Percentiles rank a stretch among this genome's conserved stretches.
These are phyloP conservation scores for Borostomias antarcticus DNA, from an alignment of 2,797 vertebrate genomes.

Conservation along the genomic window DNA sequence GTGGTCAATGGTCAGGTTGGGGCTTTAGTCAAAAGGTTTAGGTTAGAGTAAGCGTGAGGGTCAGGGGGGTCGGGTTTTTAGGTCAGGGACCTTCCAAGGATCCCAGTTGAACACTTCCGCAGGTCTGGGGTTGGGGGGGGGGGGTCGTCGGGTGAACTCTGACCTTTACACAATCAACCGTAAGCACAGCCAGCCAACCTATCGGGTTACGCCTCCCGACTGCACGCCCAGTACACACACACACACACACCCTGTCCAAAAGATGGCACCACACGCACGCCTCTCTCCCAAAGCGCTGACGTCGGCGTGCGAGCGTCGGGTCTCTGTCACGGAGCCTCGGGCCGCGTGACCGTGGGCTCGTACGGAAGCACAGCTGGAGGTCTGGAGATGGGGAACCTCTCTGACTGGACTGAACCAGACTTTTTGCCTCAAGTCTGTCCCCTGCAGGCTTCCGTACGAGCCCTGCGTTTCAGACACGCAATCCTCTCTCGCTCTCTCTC, in stretches of 20 bases:
- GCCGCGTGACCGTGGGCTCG: neutral
- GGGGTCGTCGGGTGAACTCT: neutral
- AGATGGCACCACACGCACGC: neutral
- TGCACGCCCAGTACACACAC: neutral
- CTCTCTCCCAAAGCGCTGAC: neutral
- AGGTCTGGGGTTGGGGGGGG: neutral
- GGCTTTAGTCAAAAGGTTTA: too few species aligned
- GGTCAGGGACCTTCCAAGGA: too few species aligned
- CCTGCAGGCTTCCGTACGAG: too few species aligned
- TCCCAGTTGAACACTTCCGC: too few species aligned
- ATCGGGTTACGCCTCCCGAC: neutral
- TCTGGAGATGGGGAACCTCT: neutral
- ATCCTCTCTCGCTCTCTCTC: neutral
- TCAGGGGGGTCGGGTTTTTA: too few species aligned
- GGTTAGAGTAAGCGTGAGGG: too few species aligned
- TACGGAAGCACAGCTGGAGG: neutral
- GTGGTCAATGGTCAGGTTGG: too few species aligned
- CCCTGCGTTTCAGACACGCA: too few species aligned
- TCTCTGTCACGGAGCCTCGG: neutral
- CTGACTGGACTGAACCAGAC: too few species aligned
- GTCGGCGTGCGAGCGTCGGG: neutral
- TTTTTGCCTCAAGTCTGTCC: neutral
- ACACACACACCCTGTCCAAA: too few species aligned
- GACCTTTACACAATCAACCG: too few species aligned
- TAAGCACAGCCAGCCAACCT: neutral